Percentiles rank a stretch among this genome's conserved stretches.
Conservation (phyloP, 2,797 vertebrate species). For the Sebastes aleutianus region DNA sequence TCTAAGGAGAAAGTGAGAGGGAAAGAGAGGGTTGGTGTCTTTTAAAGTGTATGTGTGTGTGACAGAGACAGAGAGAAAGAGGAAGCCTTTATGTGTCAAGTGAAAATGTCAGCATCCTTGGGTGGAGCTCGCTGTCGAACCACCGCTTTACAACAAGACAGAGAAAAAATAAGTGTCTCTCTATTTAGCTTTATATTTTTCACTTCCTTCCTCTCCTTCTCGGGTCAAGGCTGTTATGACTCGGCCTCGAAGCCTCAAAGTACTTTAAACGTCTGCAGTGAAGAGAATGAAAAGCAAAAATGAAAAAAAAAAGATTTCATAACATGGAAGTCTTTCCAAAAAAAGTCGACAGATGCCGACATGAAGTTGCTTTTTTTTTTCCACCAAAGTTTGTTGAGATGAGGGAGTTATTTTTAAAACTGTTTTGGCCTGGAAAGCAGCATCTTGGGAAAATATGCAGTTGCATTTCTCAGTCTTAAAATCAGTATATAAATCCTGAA, state of each 20-base stretch:
- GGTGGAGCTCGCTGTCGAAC: background rate
- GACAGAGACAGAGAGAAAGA: background rate
- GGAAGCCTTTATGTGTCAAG: background rate
- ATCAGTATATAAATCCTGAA: background rate
- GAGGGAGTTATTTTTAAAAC: constrained; percentile 12
- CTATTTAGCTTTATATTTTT: constrained; percentile 25
- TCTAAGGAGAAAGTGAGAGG: background rate
- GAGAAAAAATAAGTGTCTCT: background rate
- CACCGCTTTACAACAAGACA: background rate
- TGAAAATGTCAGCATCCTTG: constrained; percentile 20
- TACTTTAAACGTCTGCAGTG: constrained; percentile 1
- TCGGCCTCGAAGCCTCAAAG: background rate
- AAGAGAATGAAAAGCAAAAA: background rate
- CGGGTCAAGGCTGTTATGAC: constrained; percentile 25
- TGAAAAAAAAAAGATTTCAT: background rate
- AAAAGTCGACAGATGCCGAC: background rate
- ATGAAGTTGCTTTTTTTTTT: background rate
- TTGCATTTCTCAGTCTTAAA: constrained; percentile 1
- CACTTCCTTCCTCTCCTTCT: constrained; percentile 1
- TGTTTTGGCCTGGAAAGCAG: constrained; percentile 23
- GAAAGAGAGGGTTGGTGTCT: background rate
- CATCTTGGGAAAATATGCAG: background rate
- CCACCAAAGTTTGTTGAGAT: constrained; percentile 12
- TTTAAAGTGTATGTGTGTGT: background rate
- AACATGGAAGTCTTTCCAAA: background rate